Conservation (phyloP, 2,797 vertebrate species). For the Etheostoma nigrum region DNA sequence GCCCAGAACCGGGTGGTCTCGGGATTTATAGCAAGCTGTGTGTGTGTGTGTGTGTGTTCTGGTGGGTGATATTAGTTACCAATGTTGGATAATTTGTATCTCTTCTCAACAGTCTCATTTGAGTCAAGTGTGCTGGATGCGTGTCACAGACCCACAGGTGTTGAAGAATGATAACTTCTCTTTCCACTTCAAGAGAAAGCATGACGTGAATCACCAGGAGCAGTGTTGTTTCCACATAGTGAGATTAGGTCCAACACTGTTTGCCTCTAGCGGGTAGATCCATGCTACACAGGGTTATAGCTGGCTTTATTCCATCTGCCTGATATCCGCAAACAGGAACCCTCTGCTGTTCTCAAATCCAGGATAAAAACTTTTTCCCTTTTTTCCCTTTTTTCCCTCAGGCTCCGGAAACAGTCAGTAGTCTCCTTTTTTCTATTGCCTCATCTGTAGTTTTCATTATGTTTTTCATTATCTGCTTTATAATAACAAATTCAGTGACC, state of each 20-base stretch:
- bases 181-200: slow-evolving; percentile 13
- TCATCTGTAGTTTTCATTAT: background rate
- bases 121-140: slow-evolving; percentile 9
- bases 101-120: slow-evolving; percentile 26
- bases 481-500: background rate
- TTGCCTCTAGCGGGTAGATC: background rate
- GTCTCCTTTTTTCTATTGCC: background rate
- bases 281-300: background rate
- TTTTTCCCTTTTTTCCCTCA: background rate
- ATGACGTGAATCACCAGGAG: background rate
- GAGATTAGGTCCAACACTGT: slow-evolving; percentile 1
- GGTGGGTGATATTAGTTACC: slow-evolving; percentile 3
- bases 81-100: slow-evolving; percentile 40
- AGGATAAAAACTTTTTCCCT: background rate
- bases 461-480: background rate
- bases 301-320: slow-evolving; percentile 23
- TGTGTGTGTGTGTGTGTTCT: slow-evolving; percentile 30
- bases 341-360: slow-evolving; percentile 3
- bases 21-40: slow-evolving; percentile 46
- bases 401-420: slow-evolving; percentile 7
- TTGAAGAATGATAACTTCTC: background rate
- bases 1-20: slow-evolving; percentile 68
- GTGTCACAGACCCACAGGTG: background rate
- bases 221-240: background rate
- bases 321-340: slow-evolving; percentile 24